Evolutionary conservation across 2,797 vertebrate genomes (phyloP).

Genomic region (Arnoldichthys spilopterus): DNA sequence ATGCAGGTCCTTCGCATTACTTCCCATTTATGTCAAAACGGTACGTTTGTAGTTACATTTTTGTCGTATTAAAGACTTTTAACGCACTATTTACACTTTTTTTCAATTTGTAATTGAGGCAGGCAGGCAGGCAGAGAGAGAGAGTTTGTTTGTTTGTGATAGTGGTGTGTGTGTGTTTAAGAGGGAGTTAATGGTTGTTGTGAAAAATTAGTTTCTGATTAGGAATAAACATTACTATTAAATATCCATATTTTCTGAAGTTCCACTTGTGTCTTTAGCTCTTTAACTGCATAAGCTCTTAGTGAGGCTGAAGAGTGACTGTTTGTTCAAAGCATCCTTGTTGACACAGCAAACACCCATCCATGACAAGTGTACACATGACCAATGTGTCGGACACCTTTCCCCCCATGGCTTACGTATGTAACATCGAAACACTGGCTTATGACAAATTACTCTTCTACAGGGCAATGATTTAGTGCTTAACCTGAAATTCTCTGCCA

Average conservation of each 20-base stretch:
- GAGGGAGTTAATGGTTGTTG: too few species aligned
- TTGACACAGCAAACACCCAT: constrained; percentile 41
- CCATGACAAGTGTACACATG: not conserved
- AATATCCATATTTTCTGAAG: too few species aligned
- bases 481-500: not conserved
- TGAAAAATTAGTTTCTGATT: not conserved
- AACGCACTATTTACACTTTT: too few species aligned
- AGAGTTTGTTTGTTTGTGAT: too few species aligned
- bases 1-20: constrained; percentile 68
- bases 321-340: constrained; percentile 25
- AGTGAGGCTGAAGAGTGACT: not conserved
- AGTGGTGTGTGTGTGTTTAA: not conserved
- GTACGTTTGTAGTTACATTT: constrained; percentile 55
- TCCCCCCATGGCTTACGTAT: not conserved
- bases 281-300: not conserved
- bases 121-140: too few species aligned
- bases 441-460: too few species aligned
- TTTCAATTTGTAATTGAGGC: too few species aligned
- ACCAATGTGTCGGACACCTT: not conserved
- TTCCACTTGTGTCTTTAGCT: not conserved
- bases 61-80: not conserved
- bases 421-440: not conserved
- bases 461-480: too few species aligned
- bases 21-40: constrained; percentile 67
- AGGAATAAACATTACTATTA: too few species aligned